Percentiles rank a stretch among this genome's conserved stretches.
phyloP scores from a whole-genome alignment of 2,113 vertebrate species.

The Nanorana parkeri region DNA sequence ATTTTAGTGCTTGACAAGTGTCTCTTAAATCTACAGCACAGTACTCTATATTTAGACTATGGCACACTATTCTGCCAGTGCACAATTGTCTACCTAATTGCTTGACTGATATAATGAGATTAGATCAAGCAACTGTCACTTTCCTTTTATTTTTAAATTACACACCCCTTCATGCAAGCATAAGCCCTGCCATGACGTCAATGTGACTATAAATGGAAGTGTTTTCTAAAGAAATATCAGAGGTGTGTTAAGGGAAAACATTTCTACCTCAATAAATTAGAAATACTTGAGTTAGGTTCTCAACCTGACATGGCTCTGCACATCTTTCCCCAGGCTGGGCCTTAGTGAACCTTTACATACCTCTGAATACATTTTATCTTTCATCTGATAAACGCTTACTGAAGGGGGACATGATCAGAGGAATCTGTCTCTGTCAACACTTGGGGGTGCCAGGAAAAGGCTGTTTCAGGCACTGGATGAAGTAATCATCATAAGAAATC shows the following conservation, averaged over 20 bases:
- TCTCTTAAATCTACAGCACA: too few species aligned
- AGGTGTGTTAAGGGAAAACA: slow-evolving; percentile 49
- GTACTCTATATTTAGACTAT: neutral
- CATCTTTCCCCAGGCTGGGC: slow-evolving; percentile 48
- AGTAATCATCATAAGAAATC: slow-evolving; percentile 37
- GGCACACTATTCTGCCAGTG: neutral
- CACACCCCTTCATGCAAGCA: neutral
- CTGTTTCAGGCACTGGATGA: slow-evolving; percentile 30
- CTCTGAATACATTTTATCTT: slow-evolving; percentile 54
- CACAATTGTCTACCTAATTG: slow-evolving; percentile 38
- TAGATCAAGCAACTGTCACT: slow-evolving; percentile 38
- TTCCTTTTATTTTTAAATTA: slow-evolving; percentile 50
- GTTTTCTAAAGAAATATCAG: slow-evolving; percentile 50
- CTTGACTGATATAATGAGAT: slow-evolving; percentile 25
- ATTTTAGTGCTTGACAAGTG: too few species aligned
- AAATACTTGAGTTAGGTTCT: slow-evolving; percentile 40
- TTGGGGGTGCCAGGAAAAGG: slow-evolving; percentile 40
- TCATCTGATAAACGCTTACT: slow-evolving; percentile 51
- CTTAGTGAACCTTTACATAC: slow-evolving; percentile 38
- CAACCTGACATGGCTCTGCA: slow-evolving; percentile 47
- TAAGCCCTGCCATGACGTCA: slow-evolving; percentile 34
- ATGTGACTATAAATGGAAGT: slow-evolving; percentile 45
- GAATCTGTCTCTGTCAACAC: slow-evolving; percentile 50
- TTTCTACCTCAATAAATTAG: slow-evolving; percentile 49
- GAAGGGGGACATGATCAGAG: slow-evolving; percentile 46